Base-by-base conservation (phyloP, 2,888 invertebrate species). In the Eupeodes luniger region DNA sequence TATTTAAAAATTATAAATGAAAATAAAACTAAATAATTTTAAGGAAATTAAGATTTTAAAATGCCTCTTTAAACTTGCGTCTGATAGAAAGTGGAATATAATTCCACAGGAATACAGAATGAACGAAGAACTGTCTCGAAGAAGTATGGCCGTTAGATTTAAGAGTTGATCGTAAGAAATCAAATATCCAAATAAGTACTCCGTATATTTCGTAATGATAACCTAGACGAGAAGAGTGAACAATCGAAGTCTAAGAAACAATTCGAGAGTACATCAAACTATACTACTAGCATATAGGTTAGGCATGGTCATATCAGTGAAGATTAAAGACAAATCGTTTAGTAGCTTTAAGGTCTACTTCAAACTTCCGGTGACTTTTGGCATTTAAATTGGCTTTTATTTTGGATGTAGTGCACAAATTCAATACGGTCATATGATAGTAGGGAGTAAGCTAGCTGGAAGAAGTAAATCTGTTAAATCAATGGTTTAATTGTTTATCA, bases 61-160 rank as follows among this genome's bases (percentile, higher is more conserved):
- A 59, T 36, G 34, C 14, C 5, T 34, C 34, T 34, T 59, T 34
- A 36, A 59, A 34, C 14, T 27, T 59, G 12, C 59, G 12, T 16
- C 34, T 59, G 6, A 59, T 34, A 34, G 27, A 34, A 7, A 59
- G 59, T 34, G 34, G 5, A 59, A 59, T 59, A 14, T 59, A 4
- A 59, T 59, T 59, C 59, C 36, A 59, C 59, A 36, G 14, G 59
- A 36, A 59, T 27, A 59, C 6, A 59, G 59, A 27, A 14, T 59
- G 10, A 14, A 4, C 34, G 14, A 34, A 59, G 4, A 57, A 57
- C 57, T 57, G 27, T 11, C 57, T 57, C 10, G 19, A n/a, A 16
- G 59, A 59, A 9, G 59, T 14, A 7, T 34, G 12, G 34, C 59
- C 4, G 6, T 0, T 16, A 9, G 6, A 59, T 34, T 7, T 59